A percentile compares a stretch with the other conserved stretches of the same genome.
Evolutionary conservation across 1,140 invertebrate species (phyloP).

Genomic region (Eriosoma lanigerum): DNA sequence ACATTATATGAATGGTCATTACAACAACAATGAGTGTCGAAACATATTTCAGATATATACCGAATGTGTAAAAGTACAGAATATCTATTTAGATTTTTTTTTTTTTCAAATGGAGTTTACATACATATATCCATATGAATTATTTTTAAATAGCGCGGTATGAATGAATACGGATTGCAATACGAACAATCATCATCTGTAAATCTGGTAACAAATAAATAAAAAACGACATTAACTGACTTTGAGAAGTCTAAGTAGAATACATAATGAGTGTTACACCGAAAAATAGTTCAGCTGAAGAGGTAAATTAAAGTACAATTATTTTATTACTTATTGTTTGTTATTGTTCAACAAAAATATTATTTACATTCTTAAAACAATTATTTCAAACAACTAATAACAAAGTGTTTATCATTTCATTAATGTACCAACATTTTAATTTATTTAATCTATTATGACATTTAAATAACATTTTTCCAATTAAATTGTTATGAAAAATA

Average conservation of each 20-base stretch:
- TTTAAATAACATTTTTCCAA: too few relatives aligned
- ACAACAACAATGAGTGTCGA: constrained; percentile 10
- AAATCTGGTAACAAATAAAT: neutral
- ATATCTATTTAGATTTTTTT: neutral
- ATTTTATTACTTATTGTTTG: neutral
- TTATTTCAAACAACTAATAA: too few relatives aligned
- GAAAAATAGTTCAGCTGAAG: neutral
- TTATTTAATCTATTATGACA: too few relatives aligned
- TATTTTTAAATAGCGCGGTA: constrained; percentile 21
- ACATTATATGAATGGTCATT: constrained; percentile 44
- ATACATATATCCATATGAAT: too few relatives aligned
- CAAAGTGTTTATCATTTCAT: too few relatives aligned
- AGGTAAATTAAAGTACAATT: neutral
- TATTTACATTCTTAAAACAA: too few relatives aligned
- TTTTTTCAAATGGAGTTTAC: too few relatives aligned
- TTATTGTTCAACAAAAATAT: neutral
- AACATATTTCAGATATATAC: constrained; percentile 17
- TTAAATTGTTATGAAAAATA: too few relatives aligned
- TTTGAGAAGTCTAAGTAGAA: neutral
- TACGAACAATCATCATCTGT: neutral
- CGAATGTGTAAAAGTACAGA: constrained; percentile 9
- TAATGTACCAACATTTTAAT: too few relatives aligned
- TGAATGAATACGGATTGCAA: constrained; percentile 41
- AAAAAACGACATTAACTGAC: neutral
- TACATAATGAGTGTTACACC: neutral